These are phyloP conservation scores for Rhodeus uyekii DNA, from an alignment of 2,797 vertebrate species.

Conservation along the genomic window DNA sequence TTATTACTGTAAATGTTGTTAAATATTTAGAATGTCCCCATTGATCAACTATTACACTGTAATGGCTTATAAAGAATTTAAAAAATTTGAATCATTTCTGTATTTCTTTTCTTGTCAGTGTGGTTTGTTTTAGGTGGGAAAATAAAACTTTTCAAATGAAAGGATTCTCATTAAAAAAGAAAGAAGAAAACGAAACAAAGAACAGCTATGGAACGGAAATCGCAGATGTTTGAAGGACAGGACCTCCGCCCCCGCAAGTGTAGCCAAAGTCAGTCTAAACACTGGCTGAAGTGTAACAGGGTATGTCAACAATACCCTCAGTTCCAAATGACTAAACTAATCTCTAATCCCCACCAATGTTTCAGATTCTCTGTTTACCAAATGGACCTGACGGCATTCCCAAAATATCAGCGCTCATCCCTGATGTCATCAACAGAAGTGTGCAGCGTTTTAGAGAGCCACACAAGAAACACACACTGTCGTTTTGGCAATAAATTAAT, in stretches of 20 bases:
- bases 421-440: slow-evolving; percentile 9
- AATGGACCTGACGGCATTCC: slow-evolving; percentile 27
- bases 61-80: neutral
- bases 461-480: neutral
- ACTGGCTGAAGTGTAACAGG: slow-evolving; percentile 38
- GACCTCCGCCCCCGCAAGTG: slow-evolving; percentile 13
- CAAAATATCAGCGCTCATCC: slow-evolving; percentile 33
- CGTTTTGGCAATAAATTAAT: neutral
- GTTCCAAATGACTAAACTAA: slow-evolving; percentile 52
- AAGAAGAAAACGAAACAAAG: neutral
- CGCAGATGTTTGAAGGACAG: neutral
- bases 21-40: neutral
- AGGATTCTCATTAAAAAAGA: neutral
- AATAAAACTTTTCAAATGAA: neutral
- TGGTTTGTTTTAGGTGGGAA: neutral
- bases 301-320: slow-evolving; percentile 51
- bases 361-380: slow-evolving; percentile 51
- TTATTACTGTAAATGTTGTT: neutral
- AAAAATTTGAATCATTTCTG: neutral
- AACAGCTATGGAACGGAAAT: neutral
- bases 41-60: neutral
- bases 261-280: slow-evolving; percentile 42
- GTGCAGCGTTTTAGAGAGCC: slow-evolving; percentile 8
- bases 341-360: slow-evolving; percentile 51
- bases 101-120: neutral